Evolutionary conservation across 2,888 invertebrate species (phyloP).

Genomic region (Eledona agricola): DNA sequence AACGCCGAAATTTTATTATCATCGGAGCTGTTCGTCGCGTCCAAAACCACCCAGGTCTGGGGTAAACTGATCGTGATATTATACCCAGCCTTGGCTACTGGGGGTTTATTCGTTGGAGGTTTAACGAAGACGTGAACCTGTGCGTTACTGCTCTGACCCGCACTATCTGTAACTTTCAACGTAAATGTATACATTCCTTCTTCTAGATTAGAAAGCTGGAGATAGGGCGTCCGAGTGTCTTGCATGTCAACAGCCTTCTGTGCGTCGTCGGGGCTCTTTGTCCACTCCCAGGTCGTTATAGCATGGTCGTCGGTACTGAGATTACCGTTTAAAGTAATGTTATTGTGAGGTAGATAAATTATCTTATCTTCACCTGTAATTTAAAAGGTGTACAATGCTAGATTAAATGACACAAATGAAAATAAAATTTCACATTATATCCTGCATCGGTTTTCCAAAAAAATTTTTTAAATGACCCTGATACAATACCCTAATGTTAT

Average conservation of each 20-base stretch:
- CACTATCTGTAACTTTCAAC: slow-evolving; percentile 90
- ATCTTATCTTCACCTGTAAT: slow-evolving; percentile 81
- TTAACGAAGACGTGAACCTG: slow-evolving; percentile 87
- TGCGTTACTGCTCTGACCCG: slow-evolving; percentile 86
- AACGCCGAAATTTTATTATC: slow-evolving; percentile 84
- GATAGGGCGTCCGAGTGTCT: slow-evolving; percentile 89
- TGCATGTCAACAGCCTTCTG: slow-evolving; percentile 96
- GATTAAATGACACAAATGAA: slow-evolving; percentile 8
- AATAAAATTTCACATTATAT: too few species aligned
- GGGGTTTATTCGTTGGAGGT: slow-evolving; percentile 86
- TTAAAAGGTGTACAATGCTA: slow-evolving; percentile 33
- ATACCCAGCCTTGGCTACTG: slow-evolving; percentile 73
- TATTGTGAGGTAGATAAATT: slow-evolving; percentile 88
- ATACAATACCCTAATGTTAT: too few species aligned
- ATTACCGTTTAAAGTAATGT: slow-evolving; percentile 87
- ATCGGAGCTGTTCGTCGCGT: slow-evolving; percentile 77
- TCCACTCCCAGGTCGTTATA: slow-evolving; percentile 96
- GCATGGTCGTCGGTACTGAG: slow-evolving; percentile 93
- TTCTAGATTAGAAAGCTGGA: slow-evolving; percentile 86
- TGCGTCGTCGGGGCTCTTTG: slow-evolving; percentile 85
- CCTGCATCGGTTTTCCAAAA: too few species aligned
- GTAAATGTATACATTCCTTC: slow-evolving; percentile 95
- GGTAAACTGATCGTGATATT: slow-evolving; percentile 83
- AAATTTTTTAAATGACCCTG: too few species aligned
- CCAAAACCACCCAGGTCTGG: slow-evolving; percentile 79